These are phyloP conservation scores for Leptogaster cylindrica DNA, from an alignment of 2,888 invertebrate species.

Conservation along the genomic window DNA sequence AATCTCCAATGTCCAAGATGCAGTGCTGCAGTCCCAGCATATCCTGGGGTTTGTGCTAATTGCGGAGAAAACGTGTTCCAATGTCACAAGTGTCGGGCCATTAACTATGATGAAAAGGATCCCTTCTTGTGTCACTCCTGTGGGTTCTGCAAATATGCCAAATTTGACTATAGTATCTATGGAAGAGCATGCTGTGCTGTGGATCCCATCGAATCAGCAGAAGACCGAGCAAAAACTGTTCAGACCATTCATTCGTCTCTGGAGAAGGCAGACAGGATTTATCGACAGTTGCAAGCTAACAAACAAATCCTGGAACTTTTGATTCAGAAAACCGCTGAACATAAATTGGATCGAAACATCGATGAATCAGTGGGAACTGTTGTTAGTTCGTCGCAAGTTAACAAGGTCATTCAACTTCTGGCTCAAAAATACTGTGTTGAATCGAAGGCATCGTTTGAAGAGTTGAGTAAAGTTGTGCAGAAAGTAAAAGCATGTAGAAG, in stretches of 20 bases:
- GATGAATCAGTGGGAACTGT: constrained; percentile 65
- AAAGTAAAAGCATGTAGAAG: constrained; percentile 88
- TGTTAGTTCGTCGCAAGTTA: constrained; percentile 72
- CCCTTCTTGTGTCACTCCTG: constrained; percentile 98
- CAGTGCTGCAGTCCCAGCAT: constrained; percentile 94
- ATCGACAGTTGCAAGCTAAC: constrained; percentile 87
- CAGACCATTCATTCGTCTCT: constrained; percentile 87
- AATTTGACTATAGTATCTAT: constrained; percentile 93
- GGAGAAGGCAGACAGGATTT: constrained; percentile 94
- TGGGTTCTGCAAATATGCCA: constrained; percentile 99
- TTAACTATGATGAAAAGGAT: constrained; percentile 98
- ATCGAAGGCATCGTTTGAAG: constrained; percentile 93
- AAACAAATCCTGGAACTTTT: constrained; percentile 88
- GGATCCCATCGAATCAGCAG: constrained; percentile 96
- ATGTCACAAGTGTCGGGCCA: constrained; percentile 97
- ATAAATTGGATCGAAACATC: constrained; percentile 71
- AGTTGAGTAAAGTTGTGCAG: constrained; percentile 87
- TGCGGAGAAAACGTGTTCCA: constrained; percentile 97
- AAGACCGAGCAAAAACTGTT: constrained; percentile 94
- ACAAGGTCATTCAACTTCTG: constrained; percentile 89
- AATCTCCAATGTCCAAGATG: constrained; percentile 95
- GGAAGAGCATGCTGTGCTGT: constrained; percentile 95
- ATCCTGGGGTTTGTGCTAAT: constrained; percentile 90
- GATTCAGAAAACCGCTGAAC: constrained; percentile 86
- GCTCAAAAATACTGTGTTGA: constrained; percentile 96